phyloP scores from a whole-genome alignment of 2,797 vertebrate genomes.

The Microctenopoma stevenorrisi region DNA sequence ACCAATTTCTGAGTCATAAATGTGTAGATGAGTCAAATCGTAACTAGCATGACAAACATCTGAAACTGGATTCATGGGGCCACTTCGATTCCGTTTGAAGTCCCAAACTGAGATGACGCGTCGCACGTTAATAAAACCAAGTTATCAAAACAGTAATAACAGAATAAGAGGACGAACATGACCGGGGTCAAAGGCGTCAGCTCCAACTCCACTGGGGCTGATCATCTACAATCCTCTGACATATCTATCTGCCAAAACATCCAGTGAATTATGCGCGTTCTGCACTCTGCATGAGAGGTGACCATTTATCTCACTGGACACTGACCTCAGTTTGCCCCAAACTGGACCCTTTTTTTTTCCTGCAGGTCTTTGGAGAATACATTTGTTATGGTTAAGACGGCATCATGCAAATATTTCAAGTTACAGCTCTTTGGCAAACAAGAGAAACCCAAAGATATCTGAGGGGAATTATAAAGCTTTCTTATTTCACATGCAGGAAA shows the following conservation, averaged over 20 bases:
- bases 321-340: conserved; percentile 53
- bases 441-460: conserved; percentile 38
- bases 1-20: conserved; percentile 50
- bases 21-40: conserved; percentile 11
- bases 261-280: conserved; percentile 53
- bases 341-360: conserved; percentile 25
- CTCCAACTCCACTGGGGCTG: conserved; percentile 33
- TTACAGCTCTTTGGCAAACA: conserved; percentile 49
- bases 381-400: conserved; percentile 65
- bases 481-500: conserved; percentile 39
- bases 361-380: conserved; percentile 45
- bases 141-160: conserved; percentile 8
- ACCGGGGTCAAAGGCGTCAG: conserved; percentile 46
- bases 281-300: conserved; percentile 32
- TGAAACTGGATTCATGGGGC: neutral
- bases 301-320: conserved; percentile 58
- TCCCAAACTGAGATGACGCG: neutral
- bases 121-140: conserved; percentile 30
- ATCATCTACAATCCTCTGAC: conserved; percentile 41
- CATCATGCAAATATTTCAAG: conserved; percentile 70
- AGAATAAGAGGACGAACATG: conserved; percentile 23
- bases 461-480: conserved; percentile 56
- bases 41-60: conserved; percentile 13
- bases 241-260: conserved; percentile 62
- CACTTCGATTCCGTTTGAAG: conserved; percentile 17